phyloP scores from a whole-genome alignment of 2,797 vertebrate species.

The Channallabes apus region DNA sequence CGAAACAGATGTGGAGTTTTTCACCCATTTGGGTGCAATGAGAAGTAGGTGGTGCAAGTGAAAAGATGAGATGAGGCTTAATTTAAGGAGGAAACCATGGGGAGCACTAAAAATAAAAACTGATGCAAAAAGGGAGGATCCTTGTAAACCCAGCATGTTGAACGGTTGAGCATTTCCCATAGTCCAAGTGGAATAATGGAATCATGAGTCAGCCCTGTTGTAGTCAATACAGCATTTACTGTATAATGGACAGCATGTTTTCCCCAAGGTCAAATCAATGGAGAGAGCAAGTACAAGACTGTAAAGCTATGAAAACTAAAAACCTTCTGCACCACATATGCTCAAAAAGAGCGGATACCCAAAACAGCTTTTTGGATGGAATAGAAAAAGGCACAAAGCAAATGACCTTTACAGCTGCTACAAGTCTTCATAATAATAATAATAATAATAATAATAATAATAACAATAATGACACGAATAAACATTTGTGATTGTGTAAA shows the following conservation, averaged over 20 bases:
- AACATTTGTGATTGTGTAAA: slow-evolving; percentile 28
- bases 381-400: slow-evolving; percentile 36
- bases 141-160: slow-evolving; percentile 7
- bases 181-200: not conserved
- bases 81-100: slow-evolving; percentile 5
- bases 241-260: not conserved
- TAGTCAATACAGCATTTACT: slow-evolving; percentile 4
- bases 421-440: slow-evolving; percentile 20
- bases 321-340: slow-evolving; percentile 23
- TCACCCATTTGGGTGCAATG: not conserved
- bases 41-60: slow-evolving; percentile 22
- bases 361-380: slow-evolving; percentile 2
- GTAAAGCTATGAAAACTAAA: slow-evolving; percentile 1
- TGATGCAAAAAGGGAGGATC: slow-evolving; percentile 6
- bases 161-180: slow-evolving; percentile 3
- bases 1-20: slow-evolving; percentile 12
- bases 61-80: slow-evolving; percentile 24
- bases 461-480: slow-evolving; percentile 40
- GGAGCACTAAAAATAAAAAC: not conserved
- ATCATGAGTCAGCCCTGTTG: slow-evolving; percentile 16
- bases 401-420: slow-evolving; percentile 30
- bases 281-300: not conserved
- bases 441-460: slow-evolving; percentile 33
- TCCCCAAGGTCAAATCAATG: slow-evolving; percentile 24
- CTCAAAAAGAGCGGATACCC: slow-evolving; percentile 25